A percentile compares a stretch with the other conserved stretches of the same genome.
Conservation (phyloP, 2,888 invertebrate species). For the Eilema sororculum region DNA sequence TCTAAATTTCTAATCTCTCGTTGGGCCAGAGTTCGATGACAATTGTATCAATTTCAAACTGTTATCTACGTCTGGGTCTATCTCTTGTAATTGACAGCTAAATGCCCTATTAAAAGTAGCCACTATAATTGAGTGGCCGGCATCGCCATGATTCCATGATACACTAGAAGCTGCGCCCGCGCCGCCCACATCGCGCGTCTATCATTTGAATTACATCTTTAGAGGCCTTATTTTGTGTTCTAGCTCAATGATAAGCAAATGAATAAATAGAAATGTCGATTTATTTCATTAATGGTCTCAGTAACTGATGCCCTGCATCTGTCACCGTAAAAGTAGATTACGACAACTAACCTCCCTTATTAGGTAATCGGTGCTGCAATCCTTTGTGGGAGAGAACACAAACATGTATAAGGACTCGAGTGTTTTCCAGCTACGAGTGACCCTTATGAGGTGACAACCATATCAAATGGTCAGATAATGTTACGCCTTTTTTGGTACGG, state of each 20-base stretch:
- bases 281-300: constrained; percentile 43
- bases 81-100: constrained; percentile 77
- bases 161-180: constrained; percentile 57
- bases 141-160: constrained; percentile 58
- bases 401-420: constrained; percentile 55
- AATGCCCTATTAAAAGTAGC: constrained; percentile 71
- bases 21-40: constrained; percentile 45
- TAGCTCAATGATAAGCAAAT: constrained; percentile 36
- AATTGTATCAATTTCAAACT: constrained; percentile 53
- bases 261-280: constrained; percentile 48
- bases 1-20: constrained; percentile 30
- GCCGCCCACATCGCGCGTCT: constrained; percentile 49
- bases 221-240: constrained; percentile 50
- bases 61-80: constrained; percentile 54
- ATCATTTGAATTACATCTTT: constrained; percentile 52
- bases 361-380: constrained; percentile 64
- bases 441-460: constrained; percentile 63
- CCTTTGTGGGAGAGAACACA: constrained; percentile 55
- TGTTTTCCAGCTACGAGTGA: constrained; percentile 52
- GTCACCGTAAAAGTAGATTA: constrained; percentile 66
- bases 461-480: constrained; percentile 63
- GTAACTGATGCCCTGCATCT: constrained; percentile 40
- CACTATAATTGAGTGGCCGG: constrained; percentile 67
- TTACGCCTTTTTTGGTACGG: constrained; percentile 54
- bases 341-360: constrained; percentile 69